Conservation (phyloP, 1,140 invertebrate genomes). For the Argopecten irradians region DNA sequence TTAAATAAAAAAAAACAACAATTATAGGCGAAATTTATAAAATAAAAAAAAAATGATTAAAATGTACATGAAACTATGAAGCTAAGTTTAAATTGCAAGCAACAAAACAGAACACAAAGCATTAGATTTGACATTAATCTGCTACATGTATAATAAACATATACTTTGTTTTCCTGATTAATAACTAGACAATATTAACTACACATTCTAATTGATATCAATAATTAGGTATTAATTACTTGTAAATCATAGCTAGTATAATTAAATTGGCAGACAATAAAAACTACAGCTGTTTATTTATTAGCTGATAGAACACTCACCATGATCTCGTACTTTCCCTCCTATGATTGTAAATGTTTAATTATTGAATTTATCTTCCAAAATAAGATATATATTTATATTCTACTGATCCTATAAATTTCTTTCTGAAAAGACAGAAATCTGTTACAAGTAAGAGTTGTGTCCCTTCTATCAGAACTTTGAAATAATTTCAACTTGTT, state of each 20-base stretch:
- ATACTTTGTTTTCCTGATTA: too few relatives aligned
- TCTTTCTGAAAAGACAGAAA: background rate
- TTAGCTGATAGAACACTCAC: slow-evolving; percentile 34
- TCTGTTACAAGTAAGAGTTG: background rate
- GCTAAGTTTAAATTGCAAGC: background rate
- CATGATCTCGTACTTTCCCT: slow-evolving; percentile 42
- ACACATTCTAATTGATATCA: background rate
- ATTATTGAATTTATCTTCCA: background rate
- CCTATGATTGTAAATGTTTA: slow-evolving; percentile 28
- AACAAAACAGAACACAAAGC: background rate
- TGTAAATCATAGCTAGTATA: too few relatives aligned
- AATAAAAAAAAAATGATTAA: too few relatives aligned
- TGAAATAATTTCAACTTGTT: too few relatives aligned
- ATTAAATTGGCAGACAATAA: background rate
- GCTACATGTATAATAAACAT: background rate
- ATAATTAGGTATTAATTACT: background rate
- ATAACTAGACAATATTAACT: too few relatives aligned
- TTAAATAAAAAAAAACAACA: too few relatives aligned
- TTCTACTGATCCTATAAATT: background rate
- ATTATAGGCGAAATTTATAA: too few relatives aligned
- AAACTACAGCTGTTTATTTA: background rate
- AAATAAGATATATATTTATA: background rate
- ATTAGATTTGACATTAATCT: background rate
- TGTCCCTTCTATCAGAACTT: background rate
- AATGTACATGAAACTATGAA: background rate